phyloP scores from a whole-genome alignment of 2,113 vertebrate genomes.

The Podilymbus podiceps region DNA sequence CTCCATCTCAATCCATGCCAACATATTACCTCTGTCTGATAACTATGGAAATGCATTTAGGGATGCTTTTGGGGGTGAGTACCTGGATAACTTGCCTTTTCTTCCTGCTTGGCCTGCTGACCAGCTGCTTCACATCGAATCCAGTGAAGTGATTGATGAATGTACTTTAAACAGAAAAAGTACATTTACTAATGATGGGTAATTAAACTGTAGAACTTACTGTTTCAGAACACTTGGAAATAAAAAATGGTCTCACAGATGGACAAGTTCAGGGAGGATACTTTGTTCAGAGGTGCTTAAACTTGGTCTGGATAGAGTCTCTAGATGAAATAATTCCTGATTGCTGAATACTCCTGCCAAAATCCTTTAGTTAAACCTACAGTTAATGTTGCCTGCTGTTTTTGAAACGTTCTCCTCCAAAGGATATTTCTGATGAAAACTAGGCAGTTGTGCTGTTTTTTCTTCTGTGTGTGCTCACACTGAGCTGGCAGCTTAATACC shows the following conservation, averaged over 20 bases:
- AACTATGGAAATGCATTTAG: not conserved
- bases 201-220: not conserved
- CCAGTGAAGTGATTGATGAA: not conserved
- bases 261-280: not conserved
- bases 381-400: not conserved
- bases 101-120: not conserved
- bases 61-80: not conserved
- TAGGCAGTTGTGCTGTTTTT: not conserved
- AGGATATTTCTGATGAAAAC: not conserved
- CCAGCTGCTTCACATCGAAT: constrained; percentile 6
- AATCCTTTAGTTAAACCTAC: not conserved
- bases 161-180: not conserved
- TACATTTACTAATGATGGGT: not conserved
- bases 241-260: not conserved
- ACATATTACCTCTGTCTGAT: not conserved
- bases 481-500: not conserved
- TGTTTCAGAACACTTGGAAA: not conserved
- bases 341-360: not conserved
- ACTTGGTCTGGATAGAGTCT: not conserved
- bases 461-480: not conserved
- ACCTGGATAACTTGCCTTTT: not conserved
- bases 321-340: not conserved
- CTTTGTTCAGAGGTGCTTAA: not conserved
- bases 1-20: not conserved
- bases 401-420: not conserved